A percentile compares a stretch with the other conserved stretches of the same genome.
Conservation (phyloP, 2,888 invertebrate genomes). For the Apotomis betuletana region DNA sequence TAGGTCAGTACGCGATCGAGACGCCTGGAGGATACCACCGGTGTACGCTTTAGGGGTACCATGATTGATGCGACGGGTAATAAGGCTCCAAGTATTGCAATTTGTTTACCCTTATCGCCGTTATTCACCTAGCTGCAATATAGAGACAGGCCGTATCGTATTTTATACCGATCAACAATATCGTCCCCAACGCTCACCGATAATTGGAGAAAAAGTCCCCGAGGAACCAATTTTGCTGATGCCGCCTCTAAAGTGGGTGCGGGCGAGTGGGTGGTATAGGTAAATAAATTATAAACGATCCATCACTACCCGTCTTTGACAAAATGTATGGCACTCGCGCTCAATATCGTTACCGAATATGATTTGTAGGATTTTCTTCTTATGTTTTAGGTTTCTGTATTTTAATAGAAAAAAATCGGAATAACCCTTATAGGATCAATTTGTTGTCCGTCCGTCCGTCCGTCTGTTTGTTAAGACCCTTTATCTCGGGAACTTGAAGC, state of each 20-base stretch:
- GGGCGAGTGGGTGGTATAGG: conserved; percentile 51
- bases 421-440: no score
- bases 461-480: no score
- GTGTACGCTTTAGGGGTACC: conserved; percentile 71
- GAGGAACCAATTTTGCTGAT: conserved; percentile 77
- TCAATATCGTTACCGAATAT: conserved; percentile 36
- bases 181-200: conserved; percentile 68
- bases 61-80: conserved; percentile 83
- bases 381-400: background rate
- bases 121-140: conserved; percentile 59
- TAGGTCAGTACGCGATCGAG: conserved; percentile 49
- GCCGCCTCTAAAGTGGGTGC: conserved; percentile 58
- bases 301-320: conserved; percentile 63
- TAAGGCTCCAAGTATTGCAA: conserved; percentile 81
- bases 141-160: conserved; percentile 70
- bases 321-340: conserved; percentile 46
- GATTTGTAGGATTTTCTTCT: conserved; percentile 21
- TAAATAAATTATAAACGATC: conserved; percentile 70
- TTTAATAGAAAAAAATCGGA: no score
- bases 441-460: no score
- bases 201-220: conserved; percentile 78
- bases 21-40: conserved; percentile 55
- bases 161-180: conserved; percentile 78
- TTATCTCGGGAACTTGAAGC: no score
- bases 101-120: conserved; percentile 82